These are phyloP conservation scores for Anastatus disparis DNA, from an alignment of 1,140 invertebrate genomes.

Conservation along the genomic window DNA sequence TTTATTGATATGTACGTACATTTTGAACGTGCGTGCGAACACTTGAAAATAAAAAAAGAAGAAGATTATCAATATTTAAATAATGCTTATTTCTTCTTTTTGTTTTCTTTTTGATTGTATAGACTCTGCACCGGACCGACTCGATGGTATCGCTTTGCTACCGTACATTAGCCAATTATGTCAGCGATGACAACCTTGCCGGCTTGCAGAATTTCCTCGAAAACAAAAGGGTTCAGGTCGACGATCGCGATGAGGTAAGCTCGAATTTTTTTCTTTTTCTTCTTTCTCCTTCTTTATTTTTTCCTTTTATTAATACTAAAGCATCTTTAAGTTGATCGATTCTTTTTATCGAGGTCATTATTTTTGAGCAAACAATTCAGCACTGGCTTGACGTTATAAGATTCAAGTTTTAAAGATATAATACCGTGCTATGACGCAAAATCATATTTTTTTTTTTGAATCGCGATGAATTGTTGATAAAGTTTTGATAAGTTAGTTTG, in stretches of 20 bases:
- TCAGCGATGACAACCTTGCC: conserved; percentile 81
- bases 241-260: conserved; percentile 90
- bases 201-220: conserved; percentile 84
- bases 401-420: no score
- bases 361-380: no score
- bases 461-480: no score
- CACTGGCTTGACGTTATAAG: no score
- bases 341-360: no score
- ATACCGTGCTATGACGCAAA: no score
- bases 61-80: no score
- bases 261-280: conserved; percentile 7
- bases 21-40: background rate
- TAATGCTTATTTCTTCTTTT: background rate
- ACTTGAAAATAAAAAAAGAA: background rate
- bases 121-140: conserved; percentile 76
- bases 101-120: conserved; percentile 47
- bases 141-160: conserved; percentile 90
- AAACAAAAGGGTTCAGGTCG: conserved; percentile 82
- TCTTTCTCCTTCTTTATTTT: no score
- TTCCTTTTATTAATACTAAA: no score
- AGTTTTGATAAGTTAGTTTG: no score
- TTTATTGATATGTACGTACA: background rate
- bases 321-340: no score
- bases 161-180: conserved; percentile 80
- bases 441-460: no score